A percentile compares a stretch with the other conserved stretches of the same genome.
phyloP scores from a whole-genome alignment of 1,140 invertebrate genomes.

The Ectropis grisescens region DNA sequence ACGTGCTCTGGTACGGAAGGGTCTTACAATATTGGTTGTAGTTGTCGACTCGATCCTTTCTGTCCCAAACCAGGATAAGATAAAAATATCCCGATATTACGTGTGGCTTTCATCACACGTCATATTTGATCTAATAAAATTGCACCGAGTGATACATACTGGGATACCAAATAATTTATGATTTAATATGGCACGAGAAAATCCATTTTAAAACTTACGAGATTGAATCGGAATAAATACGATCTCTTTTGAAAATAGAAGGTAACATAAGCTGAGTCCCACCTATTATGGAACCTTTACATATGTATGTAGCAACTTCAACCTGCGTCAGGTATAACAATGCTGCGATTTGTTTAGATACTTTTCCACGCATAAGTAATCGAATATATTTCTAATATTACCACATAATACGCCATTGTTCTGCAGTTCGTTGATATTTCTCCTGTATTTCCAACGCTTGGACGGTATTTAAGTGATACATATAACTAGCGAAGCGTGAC shows the following conservation, averaged over 20 bases:
- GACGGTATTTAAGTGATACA: conserved; percentile 48
- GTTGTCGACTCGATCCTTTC: conserved; percentile 48
- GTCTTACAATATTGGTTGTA: conserved; percentile 28
- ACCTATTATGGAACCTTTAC: conserved; percentile 4
- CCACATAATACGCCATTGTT: conserved; percentile 69
- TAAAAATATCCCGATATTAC: conserved; percentile 57
- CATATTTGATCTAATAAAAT: too few species aligned
- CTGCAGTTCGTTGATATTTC: conserved; percentile 55
- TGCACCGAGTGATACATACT: too few species aligned
- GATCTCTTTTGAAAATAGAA: too few species aligned
- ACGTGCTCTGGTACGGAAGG: conserved; percentile 5
- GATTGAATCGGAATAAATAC: too few species aligned
- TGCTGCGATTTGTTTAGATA: conserved; percentile 65
- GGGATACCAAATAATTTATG: too few species aligned
- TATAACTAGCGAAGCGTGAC: conserved; percentile 43
- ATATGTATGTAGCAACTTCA: conserved; percentile 30
- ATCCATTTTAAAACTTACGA: too few species aligned
- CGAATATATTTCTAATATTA: conserved; percentile 68
- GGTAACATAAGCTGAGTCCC: too few species aligned
- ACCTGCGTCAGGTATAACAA: conserved; percentile 47
- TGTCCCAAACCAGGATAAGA: conserved; percentile 59
- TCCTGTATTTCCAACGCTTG: conserved; percentile 51
- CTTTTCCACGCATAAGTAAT: conserved; percentile 60
- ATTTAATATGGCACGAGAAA: too few species aligned
- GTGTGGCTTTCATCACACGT: too few species aligned